Base-by-base conservation (phyloP, 2,113 vertebrate genomes). In the Riparia riparia region DNA sequence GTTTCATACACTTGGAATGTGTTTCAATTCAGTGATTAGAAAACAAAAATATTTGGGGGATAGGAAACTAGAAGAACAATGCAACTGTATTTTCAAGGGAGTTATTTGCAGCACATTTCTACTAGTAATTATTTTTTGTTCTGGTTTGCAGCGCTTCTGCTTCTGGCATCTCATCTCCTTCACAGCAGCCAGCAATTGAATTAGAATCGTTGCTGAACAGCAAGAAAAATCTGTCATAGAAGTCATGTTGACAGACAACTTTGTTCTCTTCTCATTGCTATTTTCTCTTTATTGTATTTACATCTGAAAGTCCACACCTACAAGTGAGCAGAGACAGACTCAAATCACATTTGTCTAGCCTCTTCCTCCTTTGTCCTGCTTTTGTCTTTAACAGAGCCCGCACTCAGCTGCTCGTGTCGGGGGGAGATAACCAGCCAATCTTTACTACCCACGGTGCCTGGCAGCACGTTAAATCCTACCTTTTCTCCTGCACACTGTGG, bases 111-210 rank as follows among this genome's bases (percentile, higher is more conserved):
- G 82, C 80, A 92, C 77, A 94, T 95, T 96, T 93, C 97, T 96
- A 96, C 84, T 94, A 94, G 90, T 97, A 95, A 97, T 96, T 97
- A 96, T 97, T 97, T 97, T 96, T 93, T 95, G 94, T 95, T 96
- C 96, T 97, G 90, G 95, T 97, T 96, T 94, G 91, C 81, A 96
- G 91, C 71, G 29, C 92, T 95, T 94, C 97, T 95, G 96, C 95
- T 97, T 94, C 96, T 96, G 97, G 95, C 94, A 97, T 95, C 96
- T 97, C 96, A 97, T 97, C 95, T 97, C 95, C 78, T 97, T 97
- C 97, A 97, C 96, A 97, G 97, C 96, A 97, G 94, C 96, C 96
- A 96, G 90, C 95, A 96, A 96, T 94, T 96, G 97, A 97, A 97
- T 97, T 97, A 96, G 93, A 97, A 96, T 92, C 96, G 65, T 92